A percentile compares a stretch with the other conserved stretches of the same genome.
Evolutionary conservation across 2,888 invertebrate species (phyloP).

Genomic region (Epinotia ramella): DNA sequence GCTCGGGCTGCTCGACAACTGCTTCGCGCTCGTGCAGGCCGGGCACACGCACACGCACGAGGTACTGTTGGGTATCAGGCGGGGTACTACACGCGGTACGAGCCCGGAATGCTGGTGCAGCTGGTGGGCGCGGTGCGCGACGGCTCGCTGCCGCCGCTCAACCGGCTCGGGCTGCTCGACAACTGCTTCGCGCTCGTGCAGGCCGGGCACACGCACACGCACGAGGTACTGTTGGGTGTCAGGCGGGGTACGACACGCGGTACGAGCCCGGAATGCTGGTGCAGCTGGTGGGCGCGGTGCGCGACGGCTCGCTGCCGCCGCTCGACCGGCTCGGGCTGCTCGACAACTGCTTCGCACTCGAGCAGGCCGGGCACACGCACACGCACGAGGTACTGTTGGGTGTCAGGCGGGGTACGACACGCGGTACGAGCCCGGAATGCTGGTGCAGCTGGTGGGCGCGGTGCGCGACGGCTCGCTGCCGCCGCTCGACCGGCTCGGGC

Average conservation of each 20-base stretch:
- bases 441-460: too few species aligned
- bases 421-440: too few species aligned
- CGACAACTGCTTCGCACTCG: slow-evolving; percentile 97
- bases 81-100: slow-evolving; percentile 96
- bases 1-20: slow-evolving; percentile 95
- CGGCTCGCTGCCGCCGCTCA: slow-evolving; percentile 91
- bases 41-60: slow-evolving; percentile 93
- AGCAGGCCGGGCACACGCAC: slow-evolving; percentile 66
- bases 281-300: slow-evolving; percentile 72
- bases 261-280: slow-evolving; percentile 92
- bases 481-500: too few species aligned
- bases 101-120: slow-evolving; percentile 89
- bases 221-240: slow-evolving; percentile 83
- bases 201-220: slow-evolving; percentile 93
- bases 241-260: slow-evolving; percentile 95
- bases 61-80: slow-evolving; percentile 82
- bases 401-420: too few species aligned
- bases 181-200: slow-evolving; percentile 97
- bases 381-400: too few species aligned
- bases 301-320: slow-evolving; percentile 91
- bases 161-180: slow-evolving; percentile 94
- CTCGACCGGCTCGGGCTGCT: slow-evolving; percentile 95
- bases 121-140: slow-evolving; percentile 93
- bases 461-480: too few species aligned
- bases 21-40: slow-evolving; percentile 96